These are phyloP conservation scores for Platanista minor DNA, from an alignment of 2,113 vertebrate genomes.

Conservation along the genomic window DNA sequence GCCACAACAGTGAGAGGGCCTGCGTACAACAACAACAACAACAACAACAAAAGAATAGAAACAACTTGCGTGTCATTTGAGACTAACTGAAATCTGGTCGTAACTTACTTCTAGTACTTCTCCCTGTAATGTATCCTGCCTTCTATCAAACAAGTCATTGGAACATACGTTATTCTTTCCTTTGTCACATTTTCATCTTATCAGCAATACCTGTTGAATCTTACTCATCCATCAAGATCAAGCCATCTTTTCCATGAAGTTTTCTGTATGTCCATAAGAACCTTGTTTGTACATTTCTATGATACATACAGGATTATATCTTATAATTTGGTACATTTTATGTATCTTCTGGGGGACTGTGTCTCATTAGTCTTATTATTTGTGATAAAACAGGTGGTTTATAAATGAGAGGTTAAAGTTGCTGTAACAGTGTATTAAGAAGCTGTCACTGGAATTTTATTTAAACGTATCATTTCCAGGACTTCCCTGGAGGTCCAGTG, in stretches of 20 bases:
- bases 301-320: neutral
- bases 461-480: neutral
- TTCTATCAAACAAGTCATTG: neutral
- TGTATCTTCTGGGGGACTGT: neutral
- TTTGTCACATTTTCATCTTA: neutral
- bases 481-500: no score
- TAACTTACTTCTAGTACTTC: neutral
- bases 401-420: neutral
- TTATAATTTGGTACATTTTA: neutral
- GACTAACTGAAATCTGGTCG: neutral
- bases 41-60: neutral
- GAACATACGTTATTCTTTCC: neutral
- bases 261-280: neutral
- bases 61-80: neutral
- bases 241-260: neutral
- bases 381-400: neutral
- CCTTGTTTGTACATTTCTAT: neutral
- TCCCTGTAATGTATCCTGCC: neutral
- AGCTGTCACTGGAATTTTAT: neutral
- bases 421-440: neutral
- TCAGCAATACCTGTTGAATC: neutral
- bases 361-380: neutral
- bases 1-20: no score
- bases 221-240: neutral
- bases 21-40: rapidly evolving